Base-by-base conservation (phyloP, 2,888 invertebrate species). In the Agapostemon virescens region DNA sequence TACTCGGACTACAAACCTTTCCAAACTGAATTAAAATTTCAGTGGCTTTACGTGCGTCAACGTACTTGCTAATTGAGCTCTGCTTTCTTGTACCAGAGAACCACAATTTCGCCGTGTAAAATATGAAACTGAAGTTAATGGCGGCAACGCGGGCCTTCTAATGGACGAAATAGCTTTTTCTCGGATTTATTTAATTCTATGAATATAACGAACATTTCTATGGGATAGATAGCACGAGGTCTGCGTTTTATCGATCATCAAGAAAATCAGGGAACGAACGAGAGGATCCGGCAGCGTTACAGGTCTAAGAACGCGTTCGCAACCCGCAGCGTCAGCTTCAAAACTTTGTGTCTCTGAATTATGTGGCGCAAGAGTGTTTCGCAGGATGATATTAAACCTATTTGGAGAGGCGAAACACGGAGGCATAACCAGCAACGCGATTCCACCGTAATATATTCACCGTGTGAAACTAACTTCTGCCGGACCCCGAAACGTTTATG, bases 391-490 rank as follows among this genome's bases (percentile, higher is more conserved):
- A 74, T 80, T 80, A 80, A 80, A 73, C 49, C 80, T 80, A 74
- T 79, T 79, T 52, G 36, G 66, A 66, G 55, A 80, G 42, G 73
- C 49, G 69, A 72, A 79, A 72, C 79, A 61, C 69, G 80, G 61
- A 61, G 69, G 79, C 49, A 40, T 78, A 69, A 68, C 20, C 72
- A 38, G 72, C 78, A 66, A 73, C 64, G 63, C 66, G 79, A 73
- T 69, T 69, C 80, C 7, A 17, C 33, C 38, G 73, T 73, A 73
- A 79, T 69, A 58, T 67, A 74, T 79, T 79, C 73, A 49, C 66
- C 33, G 58, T 58, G 73, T 30, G 79, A 73, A 80, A 80, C 80
- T 79, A 80, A 80, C 80, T 80, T 80, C 79, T 49, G 69, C 69
- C 26, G 73, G 80, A 79, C 73, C 69, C 63, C 63, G 68, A 72